These are phyloP conservation scores for Leuciscus waleckii DNA, from an alignment of 2,797 vertebrate genomes.

Conservation along the genomic window DNA sequence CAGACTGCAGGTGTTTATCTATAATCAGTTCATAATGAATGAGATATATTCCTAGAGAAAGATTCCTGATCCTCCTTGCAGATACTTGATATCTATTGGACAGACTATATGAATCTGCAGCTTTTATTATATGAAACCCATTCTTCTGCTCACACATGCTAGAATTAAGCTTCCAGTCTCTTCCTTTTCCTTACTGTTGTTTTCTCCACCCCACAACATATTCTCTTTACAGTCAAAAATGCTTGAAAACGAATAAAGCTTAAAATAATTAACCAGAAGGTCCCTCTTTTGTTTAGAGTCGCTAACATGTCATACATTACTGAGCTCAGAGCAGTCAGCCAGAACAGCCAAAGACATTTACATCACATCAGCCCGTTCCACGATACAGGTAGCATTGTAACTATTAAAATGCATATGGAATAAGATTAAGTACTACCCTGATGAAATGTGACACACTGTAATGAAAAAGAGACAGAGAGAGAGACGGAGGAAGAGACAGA, in stretches of 20 bases:
- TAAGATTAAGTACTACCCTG: slow-evolving; percentile 88
- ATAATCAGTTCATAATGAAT: slow-evolving; percentile 46
- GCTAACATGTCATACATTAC: slow-evolving; percentile 30
- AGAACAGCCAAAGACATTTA: slow-evolving; percentile 76
- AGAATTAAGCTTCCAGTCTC: neutral
- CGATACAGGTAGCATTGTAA: slow-evolving; percentile 86
- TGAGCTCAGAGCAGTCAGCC: slow-evolving; percentile 66
- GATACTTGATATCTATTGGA: slow-evolving; percentile 29
- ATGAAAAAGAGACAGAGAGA: slow-evolving; percentile 76
- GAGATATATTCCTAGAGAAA: slow-evolving; percentile 22
- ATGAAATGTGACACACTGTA: slow-evolving; percentile 89
- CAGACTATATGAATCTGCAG: slow-evolving; percentile 1
- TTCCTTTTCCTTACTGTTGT: neutral
- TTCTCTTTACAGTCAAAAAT: neutral
- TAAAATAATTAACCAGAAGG: slow-evolving; percentile 59
- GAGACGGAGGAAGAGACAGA: slow-evolving; percentile 67
- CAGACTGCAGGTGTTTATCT: slow-evolving; percentile 39
- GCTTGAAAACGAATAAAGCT: slow-evolving; percentile 36
- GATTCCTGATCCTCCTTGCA: slow-evolving; percentile 19
- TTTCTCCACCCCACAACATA: neutral
- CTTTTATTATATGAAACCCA: slow-evolving; percentile 1
- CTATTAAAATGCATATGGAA: slow-evolving; percentile 90
- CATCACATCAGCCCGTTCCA: slow-evolving; percentile 77
- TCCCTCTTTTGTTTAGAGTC: slow-evolving; percentile 35
- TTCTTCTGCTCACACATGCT: neutral